Evolutionary conservation across 2,113 vertebrate species (phyloP).

Genomic region (Scomber scombrus): DNA sequence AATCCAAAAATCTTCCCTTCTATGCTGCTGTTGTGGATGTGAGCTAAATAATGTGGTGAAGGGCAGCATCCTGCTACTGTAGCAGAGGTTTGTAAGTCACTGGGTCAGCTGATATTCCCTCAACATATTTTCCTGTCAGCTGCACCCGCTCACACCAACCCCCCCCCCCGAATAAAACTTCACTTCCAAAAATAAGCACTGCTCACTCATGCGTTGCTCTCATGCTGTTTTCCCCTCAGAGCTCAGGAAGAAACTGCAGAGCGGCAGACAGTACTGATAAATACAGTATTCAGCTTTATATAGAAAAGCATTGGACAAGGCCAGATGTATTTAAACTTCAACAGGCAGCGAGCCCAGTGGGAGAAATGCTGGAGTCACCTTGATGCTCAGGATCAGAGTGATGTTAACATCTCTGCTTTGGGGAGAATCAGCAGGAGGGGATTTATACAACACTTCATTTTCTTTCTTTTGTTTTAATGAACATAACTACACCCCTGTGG

Average conservation of each 20-base stretch:
- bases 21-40: too few species aligned
- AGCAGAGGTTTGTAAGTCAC: constrained; percentile 48
- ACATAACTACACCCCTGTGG: too few species aligned
- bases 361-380: constrained; percentile 41
- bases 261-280: constrained; percentile 44
- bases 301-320: constrained; percentile 7
- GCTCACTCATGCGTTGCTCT: constrained; percentile 30
- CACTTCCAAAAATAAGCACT: constrained; percentile 45
- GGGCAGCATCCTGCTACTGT: constrained; percentile 1
- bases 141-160: constrained; percentile 11
- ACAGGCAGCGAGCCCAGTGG: constrained; percentile 12
- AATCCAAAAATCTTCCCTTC: not conserved
- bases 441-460: too few species aligned
- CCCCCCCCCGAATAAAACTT: constrained; percentile 35
- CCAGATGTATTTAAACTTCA: constrained; percentile 49
- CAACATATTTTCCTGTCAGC: constrained; percentile 13
- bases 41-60: constrained; percentile 3
- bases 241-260: constrained; percentile 31
- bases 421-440: not conserved
- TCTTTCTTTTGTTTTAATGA: too few species aligned
- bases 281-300: constrained; percentile 26
- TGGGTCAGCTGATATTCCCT: constrained; percentile 35
- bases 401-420: constrained; percentile 21
- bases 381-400: constrained; percentile 17
- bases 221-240: constrained; percentile 30